Evolutionary conservation across 2,113 vertebrate genomes (phyloP).

Genomic region (Megaleporinus macrocephalus): DNA sequence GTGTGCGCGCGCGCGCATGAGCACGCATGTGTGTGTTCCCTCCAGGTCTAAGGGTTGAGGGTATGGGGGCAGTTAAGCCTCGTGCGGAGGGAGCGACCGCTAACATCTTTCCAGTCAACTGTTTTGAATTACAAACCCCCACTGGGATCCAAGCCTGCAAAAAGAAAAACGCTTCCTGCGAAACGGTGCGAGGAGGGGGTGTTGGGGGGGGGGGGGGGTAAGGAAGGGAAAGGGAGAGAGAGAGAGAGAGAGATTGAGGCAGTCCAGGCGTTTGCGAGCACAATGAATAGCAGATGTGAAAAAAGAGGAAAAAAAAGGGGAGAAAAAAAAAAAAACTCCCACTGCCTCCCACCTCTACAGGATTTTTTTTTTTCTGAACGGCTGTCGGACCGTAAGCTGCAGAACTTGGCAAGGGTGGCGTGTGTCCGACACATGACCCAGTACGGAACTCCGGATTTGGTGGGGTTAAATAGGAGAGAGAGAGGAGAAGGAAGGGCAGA

Average conservation of each 20-base stretch:
- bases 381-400: constrained; percentile 63
- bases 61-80: constrained; percentile 48
- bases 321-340: constrained; percentile 44
- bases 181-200: constrained; percentile 44
- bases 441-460: constrained; percentile 51
- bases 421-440: constrained; percentile 70
- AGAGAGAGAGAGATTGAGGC: constrained; percentile 50
- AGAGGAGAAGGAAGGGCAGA: constrained; percentile 21
- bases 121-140: constrained; percentile 84
- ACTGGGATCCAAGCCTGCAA: constrained; percentile 78
- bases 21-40: constrained; percentile 20
- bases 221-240: constrained; percentile 33
- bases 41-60: constrained; percentile 54
- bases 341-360: constrained; percentile 52
- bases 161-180: constrained; percentile 74
- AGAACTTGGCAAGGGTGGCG: constrained; percentile 57
- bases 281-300: constrained; percentile 83
- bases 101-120: constrained; percentile 78
- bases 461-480: constrained; percentile 51
- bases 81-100: constrained; percentile 66
- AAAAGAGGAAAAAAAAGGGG: constrained; percentile 19
- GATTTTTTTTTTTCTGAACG: constrained; percentile 36
- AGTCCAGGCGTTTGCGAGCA: constrained; percentile 72
- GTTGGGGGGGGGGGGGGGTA: constrained; percentile 34
- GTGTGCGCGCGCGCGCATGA: constrained; percentile 48